phyloP scores from a whole-genome alignment of 1,140 invertebrate genomes.

The Meloidogyne exigua region DNA sequence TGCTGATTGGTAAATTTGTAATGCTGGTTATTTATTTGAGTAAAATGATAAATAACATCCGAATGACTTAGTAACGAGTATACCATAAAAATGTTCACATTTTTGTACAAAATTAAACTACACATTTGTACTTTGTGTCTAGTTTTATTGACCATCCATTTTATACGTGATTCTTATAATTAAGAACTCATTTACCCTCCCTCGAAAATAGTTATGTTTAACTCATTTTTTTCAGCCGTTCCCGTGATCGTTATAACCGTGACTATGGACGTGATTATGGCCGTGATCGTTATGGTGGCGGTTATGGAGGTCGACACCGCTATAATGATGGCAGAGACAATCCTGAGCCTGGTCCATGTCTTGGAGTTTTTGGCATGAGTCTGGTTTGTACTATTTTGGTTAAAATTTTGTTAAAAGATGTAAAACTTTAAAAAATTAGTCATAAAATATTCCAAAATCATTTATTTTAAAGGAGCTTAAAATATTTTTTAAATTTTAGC shows the following conservation, averaged over 20 bases:
- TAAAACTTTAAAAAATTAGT: too few relatives aligned
- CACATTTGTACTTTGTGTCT: background rate
- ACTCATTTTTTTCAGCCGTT: slow-evolving; percentile 24
- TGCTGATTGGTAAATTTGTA: slow-evolving; percentile 9
- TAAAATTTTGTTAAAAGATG: too few relatives aligned
- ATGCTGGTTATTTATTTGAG: background rate
- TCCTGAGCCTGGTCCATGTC: slow-evolving; percentile 35
- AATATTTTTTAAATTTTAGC: slow-evolving; percentile 3
- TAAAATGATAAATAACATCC: background rate
- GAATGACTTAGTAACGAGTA: too few relatives aligned
- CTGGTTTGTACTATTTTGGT: slow-evolving; percentile 21
- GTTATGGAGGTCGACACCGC: background rate
- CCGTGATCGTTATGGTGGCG: background rate
- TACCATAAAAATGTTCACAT: too few relatives aligned
- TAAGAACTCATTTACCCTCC: background rate
- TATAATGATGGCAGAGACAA: slow-evolving; percentile 38
- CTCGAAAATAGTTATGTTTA: too few relatives aligned
- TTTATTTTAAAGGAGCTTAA: too few relatives aligned
- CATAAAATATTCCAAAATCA: too few relatives aligned
- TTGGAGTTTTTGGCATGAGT: slow-evolving; percentile 49
- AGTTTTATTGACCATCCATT: background rate
- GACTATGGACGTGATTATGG: background rate
- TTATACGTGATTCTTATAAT: background rate
- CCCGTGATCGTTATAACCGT: slow-evolving; percentile 20
- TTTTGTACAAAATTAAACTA: background rate